phyloP scores from a whole-genome alignment of 2,888 invertebrate species.

The Zhuqinia jingwanae region DNA sequence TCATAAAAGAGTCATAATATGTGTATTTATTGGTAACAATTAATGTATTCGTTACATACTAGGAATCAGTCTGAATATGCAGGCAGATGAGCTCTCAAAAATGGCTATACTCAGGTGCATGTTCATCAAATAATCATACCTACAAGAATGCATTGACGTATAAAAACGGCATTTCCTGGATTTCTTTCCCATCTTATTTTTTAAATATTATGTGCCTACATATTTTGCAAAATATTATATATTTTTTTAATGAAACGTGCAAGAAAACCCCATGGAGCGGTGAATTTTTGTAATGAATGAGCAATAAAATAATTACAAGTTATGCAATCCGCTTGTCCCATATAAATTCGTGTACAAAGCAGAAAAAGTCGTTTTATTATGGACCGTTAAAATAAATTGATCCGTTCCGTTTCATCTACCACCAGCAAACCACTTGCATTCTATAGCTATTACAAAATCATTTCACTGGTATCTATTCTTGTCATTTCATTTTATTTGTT shows the following conservation, averaged over 20 bases:
- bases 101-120: background rate
- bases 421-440: too few relatives aligned
- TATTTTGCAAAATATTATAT: too few relatives aligned
- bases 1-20: conserved; percentile 24
- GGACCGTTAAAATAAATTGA: too few relatives aligned
- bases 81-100: background rate
- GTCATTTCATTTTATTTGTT: too few relatives aligned
- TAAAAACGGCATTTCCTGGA: conserved; percentile 18
- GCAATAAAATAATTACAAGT: too few relatives aligned
- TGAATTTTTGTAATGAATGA: too few relatives aligned
- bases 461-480: too few relatives aligned
- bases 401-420: too few relatives aligned
- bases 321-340: too few relatives aligned
- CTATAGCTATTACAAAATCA: too few relatives aligned
- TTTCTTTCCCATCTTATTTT: too few relatives aligned
- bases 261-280: background rate
- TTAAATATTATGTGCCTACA: too few relatives aligned
- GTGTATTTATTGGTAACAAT: background rate
- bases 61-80: background rate
- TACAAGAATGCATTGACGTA: background rate
- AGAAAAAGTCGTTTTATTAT: background rate
- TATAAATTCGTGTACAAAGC: background rate
- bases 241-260: background rate
- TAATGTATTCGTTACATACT: background rate
- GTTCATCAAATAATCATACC: background rate